Conservation (phyloP, 2,113 vertebrate species). For the Diphyllodes magnificus region DNA sequence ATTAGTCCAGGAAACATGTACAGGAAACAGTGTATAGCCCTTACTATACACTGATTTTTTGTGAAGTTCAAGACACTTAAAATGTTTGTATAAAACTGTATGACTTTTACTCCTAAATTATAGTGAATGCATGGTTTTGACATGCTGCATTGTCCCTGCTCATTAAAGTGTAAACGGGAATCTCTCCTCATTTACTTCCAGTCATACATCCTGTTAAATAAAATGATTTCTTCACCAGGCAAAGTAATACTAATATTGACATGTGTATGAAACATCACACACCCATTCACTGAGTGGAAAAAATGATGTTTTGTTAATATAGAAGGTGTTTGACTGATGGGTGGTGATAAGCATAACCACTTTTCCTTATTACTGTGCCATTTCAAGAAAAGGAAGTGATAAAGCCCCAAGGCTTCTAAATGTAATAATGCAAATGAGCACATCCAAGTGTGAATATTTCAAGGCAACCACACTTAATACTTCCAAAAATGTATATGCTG, state of each 20-base stretch:
- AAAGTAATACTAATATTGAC: constrained; percentile 64
- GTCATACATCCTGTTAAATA: constrained; percentile 58
- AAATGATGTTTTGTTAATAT: constrained; percentile 70
- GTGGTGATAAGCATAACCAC: constrained; percentile 70
- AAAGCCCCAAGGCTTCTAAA: constrained; percentile 71
- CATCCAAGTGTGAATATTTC: constrained; percentile 54
- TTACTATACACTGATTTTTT: background rate
- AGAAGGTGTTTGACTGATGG: constrained; percentile 69
- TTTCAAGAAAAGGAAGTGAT: constrained; percentile 73
- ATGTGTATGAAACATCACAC: constrained; percentile 58
- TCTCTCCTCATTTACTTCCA: constrained; percentile 58
- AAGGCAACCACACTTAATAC: constrained; percentile 31
- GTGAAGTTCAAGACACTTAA: background rate
- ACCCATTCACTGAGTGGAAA: constrained; percentile 55
- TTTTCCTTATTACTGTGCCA: constrained; percentile 71
- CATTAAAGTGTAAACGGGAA: constrained; percentile 63
- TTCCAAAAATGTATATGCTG: background rate
- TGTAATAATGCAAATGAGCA: constrained; percentile 65
- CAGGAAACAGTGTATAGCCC: background rate
- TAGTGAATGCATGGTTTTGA: constrained; percentile 32
- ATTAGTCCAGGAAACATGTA: background rate
- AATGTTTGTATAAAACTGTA: constrained; percentile 4
- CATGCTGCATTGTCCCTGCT: constrained; percentile 66
- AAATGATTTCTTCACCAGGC: constrained; percentile 59
- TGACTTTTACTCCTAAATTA: constrained; percentile 35